Conservation (phyloP, 2,113 vertebrate genomes). For the Pachyramphus minor region DNA sequence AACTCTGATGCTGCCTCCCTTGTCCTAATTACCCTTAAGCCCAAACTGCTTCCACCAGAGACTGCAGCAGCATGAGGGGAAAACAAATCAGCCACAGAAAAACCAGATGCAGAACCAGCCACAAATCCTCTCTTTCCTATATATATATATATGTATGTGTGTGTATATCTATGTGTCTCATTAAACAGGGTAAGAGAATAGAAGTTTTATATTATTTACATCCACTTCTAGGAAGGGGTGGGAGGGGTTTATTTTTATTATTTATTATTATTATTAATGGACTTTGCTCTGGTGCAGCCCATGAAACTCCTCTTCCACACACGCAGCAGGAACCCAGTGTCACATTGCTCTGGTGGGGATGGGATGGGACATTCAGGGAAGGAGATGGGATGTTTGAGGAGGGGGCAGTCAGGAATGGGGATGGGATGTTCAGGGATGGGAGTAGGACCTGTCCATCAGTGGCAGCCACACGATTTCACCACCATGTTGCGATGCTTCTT, state of each 20-base stretch:
- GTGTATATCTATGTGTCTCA: background rate
- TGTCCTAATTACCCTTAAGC: background rate
- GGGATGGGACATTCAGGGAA: background rate
- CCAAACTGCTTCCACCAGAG: background rate
- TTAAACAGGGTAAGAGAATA: background rate
- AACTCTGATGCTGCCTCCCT: background rate
- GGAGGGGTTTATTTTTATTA: background rate
- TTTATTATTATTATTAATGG: background rate
- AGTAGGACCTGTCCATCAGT: conserved; percentile 46
- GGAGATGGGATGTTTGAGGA: background rate
- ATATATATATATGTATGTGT: background rate
- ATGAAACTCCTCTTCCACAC: background rate
- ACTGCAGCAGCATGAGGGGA: background rate
- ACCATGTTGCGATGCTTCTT: conserved; percentile 97
- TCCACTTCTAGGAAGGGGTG: background rate
- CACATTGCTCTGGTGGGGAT: accelerated
- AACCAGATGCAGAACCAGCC: background rate
- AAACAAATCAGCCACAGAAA: background rate
- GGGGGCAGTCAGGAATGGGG: background rate
- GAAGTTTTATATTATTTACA: conserved; percentile 14
- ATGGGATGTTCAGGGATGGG: background rate
- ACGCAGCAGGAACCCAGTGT: accelerated
- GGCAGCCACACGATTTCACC: conserved; percentile 93
- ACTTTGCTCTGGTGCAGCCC: background rate
- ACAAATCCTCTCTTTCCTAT: background rate